Base-by-base conservation (phyloP, 2,888 invertebrate genomes). In the Choristoneura rosaceana region DNA sequence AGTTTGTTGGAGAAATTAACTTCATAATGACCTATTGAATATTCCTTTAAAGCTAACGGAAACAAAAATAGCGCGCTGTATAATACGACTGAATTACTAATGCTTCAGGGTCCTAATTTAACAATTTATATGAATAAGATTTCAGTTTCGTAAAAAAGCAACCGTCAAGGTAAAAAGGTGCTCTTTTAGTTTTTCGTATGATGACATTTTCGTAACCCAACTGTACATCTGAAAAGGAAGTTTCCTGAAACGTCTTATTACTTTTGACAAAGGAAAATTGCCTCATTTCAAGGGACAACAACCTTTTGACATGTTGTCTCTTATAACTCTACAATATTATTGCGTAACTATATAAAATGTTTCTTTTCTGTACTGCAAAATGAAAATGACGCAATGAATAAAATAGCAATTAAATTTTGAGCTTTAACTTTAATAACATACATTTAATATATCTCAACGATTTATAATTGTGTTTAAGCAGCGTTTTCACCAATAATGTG, bases 241-340 rank as follows among this genome's bases (percentile, higher is more conserved):
- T 75, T 78, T 76, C 74, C 75, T 74, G 71, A 59, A 41, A 74
- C 77, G 75, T 78, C 77, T 77, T 80, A 81, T 81, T 80, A 76
- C 78, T 79, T 76, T 78, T 78, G 78, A 79, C 76, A 65, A 73
- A 74, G 76, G 78, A 76, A 79, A 79, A 80, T 79, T 79, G 76
- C 73, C 75, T 77, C 76, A 74, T 77, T 77, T 77, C 69, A 55
- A 64, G 74, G 76, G 74, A 77, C 76, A 75, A 70, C 68, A 77
- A 70, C 70, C 74, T 73, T 73, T 66, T 68, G 71, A 75, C 73
- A 73, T 75, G 70, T 71, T 55, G 60, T 74, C 64, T 69, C 52
- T 74, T 74, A 58, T 41, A 52, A 8, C 50, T 52, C 43, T 62
- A 60, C 41, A 64, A 17, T 41, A 17, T 67, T 63, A 65, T 66